A percentile compares a stretch with the other conserved stretches of the same genome.
Evolutionary conservation across 2,888 invertebrate genomes (phyloP).

Genomic region (Chelonus formosanus): DNA sequence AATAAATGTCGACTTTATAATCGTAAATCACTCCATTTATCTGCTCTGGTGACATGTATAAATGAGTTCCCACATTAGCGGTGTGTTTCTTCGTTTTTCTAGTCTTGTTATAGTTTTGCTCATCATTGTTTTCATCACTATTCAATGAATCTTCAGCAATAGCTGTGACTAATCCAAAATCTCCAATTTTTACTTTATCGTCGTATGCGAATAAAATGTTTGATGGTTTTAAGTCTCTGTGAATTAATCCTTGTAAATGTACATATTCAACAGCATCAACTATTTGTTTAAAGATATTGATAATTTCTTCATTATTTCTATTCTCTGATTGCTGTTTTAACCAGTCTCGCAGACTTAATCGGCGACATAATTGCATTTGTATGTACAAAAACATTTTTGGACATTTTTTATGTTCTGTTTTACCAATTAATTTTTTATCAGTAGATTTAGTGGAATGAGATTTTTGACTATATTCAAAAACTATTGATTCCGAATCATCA

Average conservation of each 20-base stretch:
- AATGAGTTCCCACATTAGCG: constrained; percentile 82
- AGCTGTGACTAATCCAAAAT: constrained; percentile 96
- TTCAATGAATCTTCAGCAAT: constrained; percentile 72
- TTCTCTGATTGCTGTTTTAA: constrained; percentile 64
- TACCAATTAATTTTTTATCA: constrained; percentile 36
- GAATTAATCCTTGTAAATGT: constrained; percentile 90
- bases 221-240: constrained; percentile 94
- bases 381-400: constrained; percentile 85
- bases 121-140: constrained; percentile 35
- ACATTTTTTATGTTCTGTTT: constrained; percentile 35
- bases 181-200: constrained; percentile 93
- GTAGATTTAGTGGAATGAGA: constrained; percentile 26
- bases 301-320: constrained; percentile 65
- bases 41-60: constrained; percentile 99
- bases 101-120: constrained; percentile 47
- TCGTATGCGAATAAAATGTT: constrained; percentile 94
- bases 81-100: constrained; percentile 66
- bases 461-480: constrained; percentile 27
- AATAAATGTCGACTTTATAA: constrained; percentile 95
- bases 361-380: constrained; percentile 95
- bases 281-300: constrained; percentile 87
- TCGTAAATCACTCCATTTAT: constrained; percentile 77
- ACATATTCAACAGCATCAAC: constrained; percentile 96
- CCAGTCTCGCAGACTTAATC: constrained; percentile 93
- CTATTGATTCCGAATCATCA: constrained; percentile 34